Conservation (phyloP, 2,888 invertebrate genomes). For the Danaus chrysippus region DNA sequence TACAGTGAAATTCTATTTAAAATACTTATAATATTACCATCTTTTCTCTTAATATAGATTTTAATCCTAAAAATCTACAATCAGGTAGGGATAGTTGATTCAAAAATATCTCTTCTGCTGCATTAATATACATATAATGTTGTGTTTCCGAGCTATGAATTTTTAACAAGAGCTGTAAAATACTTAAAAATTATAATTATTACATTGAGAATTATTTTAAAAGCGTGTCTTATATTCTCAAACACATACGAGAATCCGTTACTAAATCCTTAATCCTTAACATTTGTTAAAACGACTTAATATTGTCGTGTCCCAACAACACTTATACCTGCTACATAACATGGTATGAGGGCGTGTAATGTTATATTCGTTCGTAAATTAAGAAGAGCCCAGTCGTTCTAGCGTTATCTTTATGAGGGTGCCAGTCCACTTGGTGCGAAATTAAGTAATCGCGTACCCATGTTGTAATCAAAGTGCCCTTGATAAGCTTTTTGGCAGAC, state of each 20-base stretch:
- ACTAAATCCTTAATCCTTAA: conserved; percentile 5
- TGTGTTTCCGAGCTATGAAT: too few species aligned
- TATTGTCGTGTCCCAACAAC: conserved; percentile 13
- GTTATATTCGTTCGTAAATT: conserved; percentile 59
- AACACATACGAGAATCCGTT: not conserved
- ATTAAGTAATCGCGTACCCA: conserved; percentile 63
- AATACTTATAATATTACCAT: too few species aligned
- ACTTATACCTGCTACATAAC: conserved; percentile 23
- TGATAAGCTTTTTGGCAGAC: conserved; percentile 25
- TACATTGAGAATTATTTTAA: too few species aligned
- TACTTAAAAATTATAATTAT: too few species aligned
- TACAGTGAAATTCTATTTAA: too few species aligned
- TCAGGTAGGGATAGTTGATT: too few species aligned
- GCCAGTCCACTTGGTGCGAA: conserved; percentile 63
- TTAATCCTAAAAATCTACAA: too few species aligned
- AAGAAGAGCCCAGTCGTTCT: conserved; percentile 61
- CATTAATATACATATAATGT: too few species aligned
- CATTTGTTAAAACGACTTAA: conserved; percentile 7
- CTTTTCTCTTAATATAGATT: too few species aligned
- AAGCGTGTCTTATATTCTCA: not conserved
- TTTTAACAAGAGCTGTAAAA: too few species aligned
- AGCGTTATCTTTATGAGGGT: conserved; percentile 70
- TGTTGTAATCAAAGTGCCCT: conserved; percentile 12
- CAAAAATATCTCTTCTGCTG: too few species aligned
- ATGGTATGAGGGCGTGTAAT: conserved; percentile 41